Evolutionary conservation across 2,113 vertebrate species (phyloP), one percentile per base, ranked within the genome.

Genomic region (Ardeotis arabs): DNA sequence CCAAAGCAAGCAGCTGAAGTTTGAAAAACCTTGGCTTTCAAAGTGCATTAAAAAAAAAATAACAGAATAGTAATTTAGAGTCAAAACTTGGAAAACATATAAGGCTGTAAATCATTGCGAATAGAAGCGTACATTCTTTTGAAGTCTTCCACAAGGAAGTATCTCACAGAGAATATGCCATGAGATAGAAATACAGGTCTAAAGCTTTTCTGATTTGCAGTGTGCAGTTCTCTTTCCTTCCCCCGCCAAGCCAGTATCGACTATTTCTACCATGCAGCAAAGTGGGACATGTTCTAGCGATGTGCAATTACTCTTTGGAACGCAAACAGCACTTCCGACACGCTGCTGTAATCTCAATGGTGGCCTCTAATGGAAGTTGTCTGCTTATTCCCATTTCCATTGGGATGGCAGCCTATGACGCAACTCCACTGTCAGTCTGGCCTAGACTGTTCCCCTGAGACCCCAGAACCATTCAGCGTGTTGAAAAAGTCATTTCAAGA

Each of bases 401-500:
- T 44, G 92, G 91, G 89, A 95, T 2, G 3, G 73, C 84, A 82
- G 91, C 45, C 76, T 56, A 0, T 27, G 84, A 94, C 92, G 84
- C 58, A 80, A n/a, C 49, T 89, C 59, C 28, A n/a, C 86, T 66
- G 53, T 64, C 80, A 85, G 86, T 14, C 95, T 92, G 86, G 74
- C 70, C 80, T 62, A 47, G 41, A 62, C 28, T 52, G 41, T 8
- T 91, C 90, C 66, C 70, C 77, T 7, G 89, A 92, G 89, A 73
- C 21, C 28, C 25, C 62, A 66, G 69, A 93, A 81, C n/a, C 49
- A 79, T 45, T 87, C 77, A 87, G 55, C 1, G 0, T 55, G 62
- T 20, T 95, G 89, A 69, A 95, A 96, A 95, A 96, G 31, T 79
- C 5, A 73, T 96, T 95, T 95, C 89, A 91, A 91, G 92, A 92